These are phyloP conservation scores for Drosophila pruinosa DNA, from an alignment of 1,140 invertebrate genomes.

Conservation along the genomic window DNA sequence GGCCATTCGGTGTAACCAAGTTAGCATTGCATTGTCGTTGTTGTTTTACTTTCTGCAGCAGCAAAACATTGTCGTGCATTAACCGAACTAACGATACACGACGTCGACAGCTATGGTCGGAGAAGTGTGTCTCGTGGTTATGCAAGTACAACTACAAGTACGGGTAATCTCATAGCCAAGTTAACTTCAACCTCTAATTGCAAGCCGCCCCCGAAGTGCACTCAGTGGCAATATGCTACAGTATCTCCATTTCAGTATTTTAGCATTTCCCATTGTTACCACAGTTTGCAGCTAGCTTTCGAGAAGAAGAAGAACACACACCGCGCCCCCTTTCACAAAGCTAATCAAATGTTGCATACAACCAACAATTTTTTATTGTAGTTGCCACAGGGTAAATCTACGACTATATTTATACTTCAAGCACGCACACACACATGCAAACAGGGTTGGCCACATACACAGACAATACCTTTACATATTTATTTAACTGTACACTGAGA, in stretches of 20 bases:
- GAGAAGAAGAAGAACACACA: neutral
- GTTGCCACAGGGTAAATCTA: slow-evolving; percentile 55
- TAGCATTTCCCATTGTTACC: slow-evolving; percentile 18
- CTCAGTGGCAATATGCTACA: slow-evolving; percentile 55
- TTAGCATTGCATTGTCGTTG: slow-evolving; percentile 49
- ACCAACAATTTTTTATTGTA: slow-evolving; percentile 73
- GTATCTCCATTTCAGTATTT: neutral
- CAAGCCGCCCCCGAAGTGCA: slow-evolving; percentile 63
- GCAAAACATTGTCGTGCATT: slow-evolving; percentile 59
- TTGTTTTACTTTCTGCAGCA: slow-evolving; percentile 21
- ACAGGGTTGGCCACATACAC: neutral
- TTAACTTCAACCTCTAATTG: slow-evolving; percentile 70
- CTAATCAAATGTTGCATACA: slow-evolving; percentile 76
- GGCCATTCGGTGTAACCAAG: slow-evolving; percentile 42
- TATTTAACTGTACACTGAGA: slow-evolving; percentile 1
- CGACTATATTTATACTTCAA: slow-evolving; percentile 41
- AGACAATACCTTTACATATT: slow-evolving; percentile 16
- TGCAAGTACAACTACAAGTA: slow-evolving; percentile 9
- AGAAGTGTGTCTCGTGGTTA: slow-evolving; percentile 22
- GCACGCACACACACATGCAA: neutral
- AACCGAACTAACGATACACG: slow-evolving; percentile 51
- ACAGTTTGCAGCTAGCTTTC: neutral
- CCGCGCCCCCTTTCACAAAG: slow-evolving; percentile 38
- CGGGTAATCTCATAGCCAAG: slow-evolving; percentile 46
- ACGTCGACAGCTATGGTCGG: neutral